These are phyloP conservation scores for Eledona agricola DNA, from an alignment of 2,888 invertebrate species.

Conservation along the genomic window DNA sequence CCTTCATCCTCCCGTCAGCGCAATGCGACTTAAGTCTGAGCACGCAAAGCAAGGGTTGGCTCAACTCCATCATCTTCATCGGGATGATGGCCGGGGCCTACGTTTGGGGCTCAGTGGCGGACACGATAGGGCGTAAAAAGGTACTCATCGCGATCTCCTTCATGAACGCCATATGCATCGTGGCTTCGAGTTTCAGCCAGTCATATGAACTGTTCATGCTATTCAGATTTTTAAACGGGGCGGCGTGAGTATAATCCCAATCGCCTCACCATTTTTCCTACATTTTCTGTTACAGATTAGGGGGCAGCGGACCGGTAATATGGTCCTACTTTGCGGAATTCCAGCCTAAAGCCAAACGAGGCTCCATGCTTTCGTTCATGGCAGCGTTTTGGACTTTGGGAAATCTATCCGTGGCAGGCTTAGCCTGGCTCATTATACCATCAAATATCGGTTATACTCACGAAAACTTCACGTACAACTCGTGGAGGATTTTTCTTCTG, in stretches of 20 bases:
- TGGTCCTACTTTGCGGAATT: slow-evolving; percentile 97
- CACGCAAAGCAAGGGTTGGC: slow-evolving; percentile 85
- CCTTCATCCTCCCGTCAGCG: slow-evolving; percentile 92
- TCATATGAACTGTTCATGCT: slow-evolving; percentile 88
- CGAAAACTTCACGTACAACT: slow-evolving; percentile 81
- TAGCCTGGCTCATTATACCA: slow-evolving; percentile 79
- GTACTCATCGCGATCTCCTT: slow-evolving; percentile 89
- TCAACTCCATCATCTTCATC: slow-evolving; percentile 70
- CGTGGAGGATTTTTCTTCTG: slow-evolving; percentile 90
- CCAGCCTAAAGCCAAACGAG: slow-evolving; percentile 89
- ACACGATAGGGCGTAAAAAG: slow-evolving; percentile 85
- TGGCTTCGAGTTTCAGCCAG: slow-evolving; percentile 90
- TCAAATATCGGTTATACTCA: slow-evolving; percentile 77
- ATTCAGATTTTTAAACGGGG: slow-evolving; percentile 90
- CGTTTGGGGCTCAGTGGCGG: slow-evolving; percentile 91
- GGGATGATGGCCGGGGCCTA: slow-evolving; percentile 95
- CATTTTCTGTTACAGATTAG: slow-evolving; percentile 69
- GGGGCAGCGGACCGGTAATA: slow-evolving; percentile 91
- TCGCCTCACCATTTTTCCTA: slow-evolving; percentile 2
- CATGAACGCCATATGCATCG: slow-evolving; percentile 89
- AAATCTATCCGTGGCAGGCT: slow-evolving; percentile 89
- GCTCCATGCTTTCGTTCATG: slow-evolving; percentile 92
- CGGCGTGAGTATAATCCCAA: slow-evolving; percentile 78
- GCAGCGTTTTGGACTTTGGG: slow-evolving; percentile 96
- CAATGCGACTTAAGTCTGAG: slow-evolving; percentile 90